phyloP scores from a whole-genome alignment of 2,888 invertebrate genomes.

The Napeogenes inachia region DNA sequence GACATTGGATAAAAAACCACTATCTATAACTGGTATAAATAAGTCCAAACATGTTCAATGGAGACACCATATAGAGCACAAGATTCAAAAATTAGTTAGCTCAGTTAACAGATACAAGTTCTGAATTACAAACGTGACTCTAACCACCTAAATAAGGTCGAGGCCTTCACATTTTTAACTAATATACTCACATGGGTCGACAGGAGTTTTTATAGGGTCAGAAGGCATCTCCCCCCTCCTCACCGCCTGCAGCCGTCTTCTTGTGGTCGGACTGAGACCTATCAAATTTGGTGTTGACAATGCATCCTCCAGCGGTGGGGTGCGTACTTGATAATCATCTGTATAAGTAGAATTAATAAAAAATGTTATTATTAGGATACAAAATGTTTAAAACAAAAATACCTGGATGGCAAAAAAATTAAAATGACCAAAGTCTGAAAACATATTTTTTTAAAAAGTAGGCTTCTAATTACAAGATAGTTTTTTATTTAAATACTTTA shows the following conservation, averaged over 20 bases:
- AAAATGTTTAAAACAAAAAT: not conserved
- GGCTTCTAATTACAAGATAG: not conserved
- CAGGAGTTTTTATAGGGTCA: slow-evolving; percentile 61
- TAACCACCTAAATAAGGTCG: too few species aligned
- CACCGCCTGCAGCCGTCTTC: slow-evolving; percentile 59
- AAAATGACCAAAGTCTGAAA: too few species aligned
- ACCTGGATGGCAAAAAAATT: too few species aligned
- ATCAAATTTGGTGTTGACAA: slow-evolving; percentile 60
- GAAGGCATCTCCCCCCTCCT: slow-evolving; percentile 66
- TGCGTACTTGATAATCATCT: slow-evolving; percentile 40
- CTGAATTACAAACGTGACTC: too few species aligned
- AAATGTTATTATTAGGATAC: not conserved
- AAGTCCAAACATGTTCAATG: too few species aligned
- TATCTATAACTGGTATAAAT: too few species aligned
- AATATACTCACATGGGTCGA: slow-evolving; percentile 57
- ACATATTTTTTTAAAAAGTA: too few species aligned
- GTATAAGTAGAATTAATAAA: not conserved
- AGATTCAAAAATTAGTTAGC: too few species aligned
- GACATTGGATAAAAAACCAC: too few species aligned
- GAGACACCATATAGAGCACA: too few species aligned
- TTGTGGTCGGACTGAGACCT: slow-evolving; percentile 56
- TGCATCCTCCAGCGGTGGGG: slow-evolving; percentile 62
- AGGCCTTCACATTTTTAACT: too few species aligned
- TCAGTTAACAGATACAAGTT: too few species aligned
- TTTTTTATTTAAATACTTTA: slow-evolving; percentile 19